phyloP scores from a whole-genome alignment of 1,140 invertebrate genomes.

The Papilio aristodemus region DNA sequence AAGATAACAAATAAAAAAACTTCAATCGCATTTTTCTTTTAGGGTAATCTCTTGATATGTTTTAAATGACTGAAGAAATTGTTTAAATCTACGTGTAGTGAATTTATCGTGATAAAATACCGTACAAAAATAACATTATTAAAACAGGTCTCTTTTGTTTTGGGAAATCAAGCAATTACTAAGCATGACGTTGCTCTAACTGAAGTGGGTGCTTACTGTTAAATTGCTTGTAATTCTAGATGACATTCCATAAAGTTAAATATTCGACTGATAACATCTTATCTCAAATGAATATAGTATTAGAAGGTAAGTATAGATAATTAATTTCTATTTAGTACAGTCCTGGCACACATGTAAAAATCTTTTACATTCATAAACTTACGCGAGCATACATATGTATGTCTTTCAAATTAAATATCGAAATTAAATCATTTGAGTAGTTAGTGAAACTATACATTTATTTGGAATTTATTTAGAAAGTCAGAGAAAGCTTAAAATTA shows the following conservation, averaged over 20 bases:
- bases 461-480: no score
- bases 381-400: no score
- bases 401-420: no score
- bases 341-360: no score
- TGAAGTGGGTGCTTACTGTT: conserved; percentile 13
- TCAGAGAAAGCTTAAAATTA: no score
- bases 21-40: no score
- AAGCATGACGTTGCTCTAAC: conserved; percentile 7
- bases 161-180: conserved; percentile 18
- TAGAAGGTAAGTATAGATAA: neutral
- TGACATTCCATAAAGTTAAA: conserved; percentile 7
- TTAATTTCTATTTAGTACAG: neutral
- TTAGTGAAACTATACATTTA: no score
- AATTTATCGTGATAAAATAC: conserved; percentile 8
- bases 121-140: conserved; percentile 1
- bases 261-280: neutral
- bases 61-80: neutral
- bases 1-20: no score
- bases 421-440: no score
- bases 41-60: no score
- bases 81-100: neutral
- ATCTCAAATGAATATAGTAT: neutral
- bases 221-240: conserved; percentile 18
- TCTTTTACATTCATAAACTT: no score
- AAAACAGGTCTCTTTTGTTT: neutral